These are phyloP conservation scores for Brachionus sp. DNA, from an alignment of 1,140 invertebrate genomes.

Conservation along the genomic window DNA sequence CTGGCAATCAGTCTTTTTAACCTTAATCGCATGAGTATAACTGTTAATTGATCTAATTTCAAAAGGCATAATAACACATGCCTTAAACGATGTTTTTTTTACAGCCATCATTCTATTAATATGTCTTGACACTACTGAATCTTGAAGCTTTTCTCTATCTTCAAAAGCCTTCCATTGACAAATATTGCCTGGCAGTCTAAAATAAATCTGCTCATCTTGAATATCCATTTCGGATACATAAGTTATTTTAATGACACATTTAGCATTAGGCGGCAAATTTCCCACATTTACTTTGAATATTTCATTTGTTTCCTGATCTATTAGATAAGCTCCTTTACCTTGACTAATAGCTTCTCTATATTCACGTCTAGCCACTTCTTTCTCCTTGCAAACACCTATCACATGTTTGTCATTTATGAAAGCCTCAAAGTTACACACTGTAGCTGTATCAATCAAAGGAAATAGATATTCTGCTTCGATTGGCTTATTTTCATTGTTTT, in stretches of 20 bases:
- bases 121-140: not conserved
- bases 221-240: conserved; percentile 61
- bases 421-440: conserved; percentile 60
- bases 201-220: conserved; percentile 57
- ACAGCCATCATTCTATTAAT: conserved; percentile 23
- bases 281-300: conserved; percentile 61
- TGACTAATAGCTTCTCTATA: conserved; percentile 60
- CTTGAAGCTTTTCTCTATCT: not conserved
- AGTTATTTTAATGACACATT: conserved; percentile 61
- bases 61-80: conserved; percentile 58
- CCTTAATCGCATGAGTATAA: conserved; percentile 50
- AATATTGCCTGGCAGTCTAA: conserved; percentile 57
- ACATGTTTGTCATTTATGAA: conserved; percentile 60
- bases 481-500: conserved; percentile 51
- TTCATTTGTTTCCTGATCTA: conserved; percentile 60
- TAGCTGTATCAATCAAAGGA: conserved; percentile 58
- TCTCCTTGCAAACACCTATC: conserved; percentile 61
- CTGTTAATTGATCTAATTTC: conserved; percentile 53
- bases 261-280: conserved; percentile 58
- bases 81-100: conserved; percentile 47
- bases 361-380: conserved; percentile 59
- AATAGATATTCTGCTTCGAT: conserved; percentile 61
- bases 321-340: conserved; percentile 62
- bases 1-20: conserved; percentile 23
- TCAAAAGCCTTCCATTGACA: conserved; percentile 55